Conservation (phyloP, 2,888 invertebrate species). For the Temnothorax rugatulus region DNA sequence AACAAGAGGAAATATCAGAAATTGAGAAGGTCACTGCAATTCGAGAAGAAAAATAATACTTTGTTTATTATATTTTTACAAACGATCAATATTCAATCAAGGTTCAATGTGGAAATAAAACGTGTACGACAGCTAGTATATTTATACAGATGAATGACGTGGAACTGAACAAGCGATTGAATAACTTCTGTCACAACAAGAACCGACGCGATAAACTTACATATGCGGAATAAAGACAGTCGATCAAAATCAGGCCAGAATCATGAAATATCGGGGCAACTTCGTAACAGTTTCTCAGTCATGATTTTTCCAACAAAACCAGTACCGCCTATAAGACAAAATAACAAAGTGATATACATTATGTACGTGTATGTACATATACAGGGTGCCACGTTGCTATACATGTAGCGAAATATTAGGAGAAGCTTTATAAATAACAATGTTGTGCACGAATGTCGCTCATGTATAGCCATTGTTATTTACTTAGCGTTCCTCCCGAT, state of each 20-base stretch:
- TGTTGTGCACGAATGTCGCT: too few relatives aligned
- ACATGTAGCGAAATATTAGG: too few relatives aligned
- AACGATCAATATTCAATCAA: conserved; percentile 11
- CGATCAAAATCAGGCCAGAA: conserved; percentile 19
- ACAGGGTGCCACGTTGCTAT: too few relatives aligned
- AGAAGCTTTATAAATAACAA: too few relatives aligned
- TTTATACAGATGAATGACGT: conserved; percentile 33
- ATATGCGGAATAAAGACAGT: conserved; percentile 3
- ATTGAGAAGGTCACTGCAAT: not conserved
- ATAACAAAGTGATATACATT: too few relatives aligned
- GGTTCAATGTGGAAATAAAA: conserved; percentile 27
- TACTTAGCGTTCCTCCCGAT: too few relatives aligned
- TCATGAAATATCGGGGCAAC: too few relatives aligned
- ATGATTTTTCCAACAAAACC: too few relatives aligned
- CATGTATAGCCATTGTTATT: too few relatives aligned
- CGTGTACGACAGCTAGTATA: not conserved
- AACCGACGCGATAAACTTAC: conserved; percentile 1
- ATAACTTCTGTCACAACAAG: conserved; percentile 20
- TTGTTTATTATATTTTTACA: not conserved
- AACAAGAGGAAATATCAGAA: not conserved
- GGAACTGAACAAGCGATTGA: conserved; percentile 33
- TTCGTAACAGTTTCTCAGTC: too few relatives aligned
- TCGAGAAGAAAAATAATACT: not conserved
- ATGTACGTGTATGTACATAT: too few relatives aligned
- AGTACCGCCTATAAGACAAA: too few relatives aligned